Evolutionary conservation across 2,797 vertebrate species (phyloP), one percentile per base, ranked within the genome.

Genomic region (Taenioides sp.): DNA sequence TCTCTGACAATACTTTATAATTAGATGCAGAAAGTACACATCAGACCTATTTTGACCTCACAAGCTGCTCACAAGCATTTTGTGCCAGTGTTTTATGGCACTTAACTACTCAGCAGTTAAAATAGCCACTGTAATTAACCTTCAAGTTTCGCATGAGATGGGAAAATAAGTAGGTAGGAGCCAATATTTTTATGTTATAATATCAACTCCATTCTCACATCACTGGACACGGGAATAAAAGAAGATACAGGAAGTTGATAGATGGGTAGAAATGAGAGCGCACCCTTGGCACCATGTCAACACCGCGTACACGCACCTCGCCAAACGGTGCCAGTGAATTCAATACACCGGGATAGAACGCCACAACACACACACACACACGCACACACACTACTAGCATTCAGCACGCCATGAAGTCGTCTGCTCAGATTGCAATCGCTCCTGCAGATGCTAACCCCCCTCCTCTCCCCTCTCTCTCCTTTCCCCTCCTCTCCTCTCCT

Each of bases 211-310:
- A 73, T 40, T 70, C 50, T 77, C 71, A 67, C 83, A 76, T 79
- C 74, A 70, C 64, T 80, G 75, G 77, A 78, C 37, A 75, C 58
- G 65, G 78, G 63, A 71, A 76, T 71, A 64, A 80, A 81, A 64
- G 76, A 73, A 73, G 66, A 73, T 71, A 77, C 69, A 73, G 65
- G 74, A 31, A 23, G 79, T 72, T 65, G 80, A 85, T 77, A 69
- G 69, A 59, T 65, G 70, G 65, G 57, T 78, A 72, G 65, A 61
- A 55, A 66, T 72, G 83, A 85, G 82, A 74, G 73, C 74, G 74
- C 78, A 84, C 73, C 80, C 88, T 84, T 91, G 91, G 91, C 90
- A 78, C 86, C 75, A 75, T 87, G 88, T 93, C 84, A 86, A 71
- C 55, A 77, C 69, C 71, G 81, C 83, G 80, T 89, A 84, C 83